These are phyloP conservation scores for Cremastinae sp. DNA, from an alignment of 2,888 invertebrate genomes.

Conservation along the genomic window DNA sequence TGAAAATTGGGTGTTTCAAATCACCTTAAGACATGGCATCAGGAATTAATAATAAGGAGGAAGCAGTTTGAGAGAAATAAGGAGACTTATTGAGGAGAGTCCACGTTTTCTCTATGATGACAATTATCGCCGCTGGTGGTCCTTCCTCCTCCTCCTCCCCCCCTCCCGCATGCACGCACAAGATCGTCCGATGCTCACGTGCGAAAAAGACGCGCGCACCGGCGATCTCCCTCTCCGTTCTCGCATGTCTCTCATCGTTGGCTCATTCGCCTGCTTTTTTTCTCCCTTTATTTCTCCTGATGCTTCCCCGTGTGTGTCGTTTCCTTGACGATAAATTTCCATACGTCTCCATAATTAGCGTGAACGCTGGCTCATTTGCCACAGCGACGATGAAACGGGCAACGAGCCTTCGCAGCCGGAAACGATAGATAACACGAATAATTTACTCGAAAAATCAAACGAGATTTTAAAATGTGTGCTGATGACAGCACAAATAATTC, in stretches of 20 bases:
- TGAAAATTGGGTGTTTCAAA: no score
- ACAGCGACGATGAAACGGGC: conserved; percentile 24
- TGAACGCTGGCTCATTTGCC: conserved; percentile 61
- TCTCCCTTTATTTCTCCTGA: conserved; percentile 1
- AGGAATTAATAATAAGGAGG: no score
- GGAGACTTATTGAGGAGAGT: conserved; percentile 22
- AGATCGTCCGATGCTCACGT: conserved; percentile 31
- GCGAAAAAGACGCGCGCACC: conserved; percentile 21
- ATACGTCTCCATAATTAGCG: conserved; percentile 72
- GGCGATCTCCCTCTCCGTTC: conserved; percentile 3
- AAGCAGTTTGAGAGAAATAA: conserved; percentile 31
- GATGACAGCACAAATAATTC: neutral
- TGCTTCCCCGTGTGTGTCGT: conserved; percentile 10
- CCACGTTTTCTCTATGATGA: conserved; percentile 30
- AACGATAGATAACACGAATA: conserved; percentile 23
- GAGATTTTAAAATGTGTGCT: neutral
- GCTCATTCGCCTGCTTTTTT: conserved; percentile 13
- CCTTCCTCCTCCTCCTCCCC: no score
- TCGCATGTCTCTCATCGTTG: neutral
- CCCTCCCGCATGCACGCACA: conserved; percentile 34
- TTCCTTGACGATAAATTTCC: conserved; percentile 71
- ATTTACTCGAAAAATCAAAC: conserved; percentile 11
- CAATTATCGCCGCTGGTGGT: conserved; percentile 52
- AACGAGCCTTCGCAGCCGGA: conserved; percentile 25
- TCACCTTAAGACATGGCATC: no score